Evolutionary conservation across 2,797 vertebrate genomes (phyloP).

Genomic region (Thamnophis elegans): DNA sequence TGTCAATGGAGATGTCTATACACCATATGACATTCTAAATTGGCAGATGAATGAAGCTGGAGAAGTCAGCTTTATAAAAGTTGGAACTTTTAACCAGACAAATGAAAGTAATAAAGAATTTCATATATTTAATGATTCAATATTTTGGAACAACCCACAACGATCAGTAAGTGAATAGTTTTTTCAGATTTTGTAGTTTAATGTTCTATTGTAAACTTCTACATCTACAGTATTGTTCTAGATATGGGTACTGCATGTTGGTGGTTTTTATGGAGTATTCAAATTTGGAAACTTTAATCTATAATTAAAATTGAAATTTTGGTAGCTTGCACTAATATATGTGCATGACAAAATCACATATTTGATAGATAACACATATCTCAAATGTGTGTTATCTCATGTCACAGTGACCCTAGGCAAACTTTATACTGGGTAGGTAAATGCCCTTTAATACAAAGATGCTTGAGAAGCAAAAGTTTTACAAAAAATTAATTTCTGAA

Average conservation of each 20-base stretch:
- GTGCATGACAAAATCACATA: background rate
- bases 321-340: background rate
- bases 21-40: conserved; percentile 82
- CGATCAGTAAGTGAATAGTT: conserved; percentile 66
- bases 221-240: background rate
- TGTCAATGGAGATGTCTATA: conserved; percentile 71
- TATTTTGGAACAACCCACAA: conserved; percentile 78
- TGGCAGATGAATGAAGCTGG: conserved; percentile 76
- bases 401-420: background rate
- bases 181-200: background rate
- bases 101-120: conserved; percentile 55
- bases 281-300: background rate
- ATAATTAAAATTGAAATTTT: background rate
- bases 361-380: background rate
- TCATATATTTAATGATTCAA: conserved; percentile 71
- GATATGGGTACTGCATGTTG: background rate
- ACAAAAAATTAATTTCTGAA: background rate
- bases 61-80: conserved; percentile 68
- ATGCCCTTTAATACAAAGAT: background rate
- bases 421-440: background rate
- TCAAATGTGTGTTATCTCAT: background rate
- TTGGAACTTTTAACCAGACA: conserved; percentile 74
- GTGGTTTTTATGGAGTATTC: background rate
- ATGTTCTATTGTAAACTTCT: background rate
- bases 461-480: background rate